Base-by-base conservation (phyloP, 1,140 invertebrate genomes). In the Schmidtea mediterranea region DNA sequence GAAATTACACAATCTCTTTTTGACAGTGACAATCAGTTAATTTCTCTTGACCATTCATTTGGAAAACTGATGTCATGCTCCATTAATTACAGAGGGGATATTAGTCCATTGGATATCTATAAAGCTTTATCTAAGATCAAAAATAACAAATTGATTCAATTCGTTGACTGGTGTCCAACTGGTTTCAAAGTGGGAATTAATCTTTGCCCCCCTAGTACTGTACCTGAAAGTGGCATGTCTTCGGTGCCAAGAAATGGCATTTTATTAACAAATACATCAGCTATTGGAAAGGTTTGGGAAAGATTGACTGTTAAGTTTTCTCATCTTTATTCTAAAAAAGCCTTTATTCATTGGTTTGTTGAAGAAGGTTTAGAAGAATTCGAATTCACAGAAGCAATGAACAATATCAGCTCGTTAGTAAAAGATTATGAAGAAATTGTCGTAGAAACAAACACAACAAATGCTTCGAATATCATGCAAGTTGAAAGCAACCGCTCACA, bases 91-190 rank as follows among this genome's bases (percentile, higher is more conserved):
- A 37, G 52, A 46, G 52, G 52, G 16, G 50, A 53, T 16, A 46
- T 53, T 22, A 55, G 68, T 21, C 69, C 78, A 0, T 81, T 80
- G 57, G 78, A 79, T 59, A 78, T 81, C 1, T 80, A 80, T 58
- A 76, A 77, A n/a, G 76, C 79, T 18, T 78, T 80, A 54, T 76
- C 76, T 2, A 71, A 73, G 16, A 78, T 80, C 60, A 80, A 80
- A 59, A 79, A 74, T 0, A 53, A 51, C 18, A 45, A 40, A 56
- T 5, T 24, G 5, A 79, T 79, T 52, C 67, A 79, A 58, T 80
- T 80, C 58, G 77, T 80, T 1, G 77, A 80, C 61, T 79, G 77
- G 76, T 79, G 76, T 61, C 77, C 76, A 2, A 79, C 77, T 52
- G 77, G 77, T 3, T 80, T 80, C 64, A 80, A 70, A 56, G 66